These are phyloP conservation scores for Emydoidea blandingii DNA, from an alignment of 2,797 vertebrate species.

Conservation along the genomic window DNA sequence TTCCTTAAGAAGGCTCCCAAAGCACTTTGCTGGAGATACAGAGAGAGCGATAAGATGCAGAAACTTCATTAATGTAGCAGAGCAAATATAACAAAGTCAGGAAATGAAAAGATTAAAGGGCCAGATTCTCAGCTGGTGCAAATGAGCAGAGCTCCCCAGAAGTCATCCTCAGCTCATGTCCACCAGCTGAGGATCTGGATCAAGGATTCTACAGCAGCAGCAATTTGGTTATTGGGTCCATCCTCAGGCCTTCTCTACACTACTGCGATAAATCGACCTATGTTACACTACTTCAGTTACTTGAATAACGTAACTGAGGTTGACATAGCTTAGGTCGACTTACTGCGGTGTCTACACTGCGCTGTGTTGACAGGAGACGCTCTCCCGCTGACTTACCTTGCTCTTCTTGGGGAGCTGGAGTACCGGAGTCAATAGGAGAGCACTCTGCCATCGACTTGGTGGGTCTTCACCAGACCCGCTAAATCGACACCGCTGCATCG, in stretches of 20 bases:
- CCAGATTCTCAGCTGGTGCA: rapidly evolving
- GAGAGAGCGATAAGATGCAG: neutral
- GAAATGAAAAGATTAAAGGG: neutral
- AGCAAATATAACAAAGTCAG: neutral
- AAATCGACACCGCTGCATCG: too few relatives aligned
- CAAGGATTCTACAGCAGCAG: neutral
- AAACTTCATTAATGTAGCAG: rapidly evolving
- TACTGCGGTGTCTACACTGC: too few relatives aligned
- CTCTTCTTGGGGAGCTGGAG: too few relatives aligned
- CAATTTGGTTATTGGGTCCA: neutral
- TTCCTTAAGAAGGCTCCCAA: neutral
- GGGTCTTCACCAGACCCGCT: too few relatives aligned
- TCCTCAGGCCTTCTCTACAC: neutral
- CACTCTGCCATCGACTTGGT: too few relatives aligned
- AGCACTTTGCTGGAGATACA: neutral
- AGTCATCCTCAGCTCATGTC: neutral
- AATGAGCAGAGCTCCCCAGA: neutral
- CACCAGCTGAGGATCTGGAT: neutral
- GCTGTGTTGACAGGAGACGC: too few relatives aligned
- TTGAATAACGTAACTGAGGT: too few relatives aligned
- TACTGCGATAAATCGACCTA: too few relatives aligned
- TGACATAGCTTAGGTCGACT: too few relatives aligned
- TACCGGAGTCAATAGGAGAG: too few relatives aligned
- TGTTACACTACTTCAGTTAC: too few relatives aligned
- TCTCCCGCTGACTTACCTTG: too few relatives aligned